Base-by-base conservation (phyloP, 2,888 invertebrate genomes). In the Acleris literana region DNA sequence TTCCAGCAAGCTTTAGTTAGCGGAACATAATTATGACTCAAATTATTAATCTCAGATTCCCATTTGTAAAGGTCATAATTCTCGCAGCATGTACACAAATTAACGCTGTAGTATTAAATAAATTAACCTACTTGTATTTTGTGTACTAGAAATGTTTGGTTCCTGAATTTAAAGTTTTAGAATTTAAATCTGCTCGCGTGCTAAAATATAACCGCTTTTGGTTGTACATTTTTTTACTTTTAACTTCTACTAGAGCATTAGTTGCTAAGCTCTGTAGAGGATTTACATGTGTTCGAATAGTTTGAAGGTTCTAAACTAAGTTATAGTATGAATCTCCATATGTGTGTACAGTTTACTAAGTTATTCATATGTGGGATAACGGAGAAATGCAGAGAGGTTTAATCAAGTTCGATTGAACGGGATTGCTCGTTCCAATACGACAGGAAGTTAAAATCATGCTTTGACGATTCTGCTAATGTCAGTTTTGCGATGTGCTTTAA, bases 1-100 rank as follows among this genome's bases (percentile, higher is more conserved):
- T 66, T 62, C 66, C 57, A 46, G 61, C 61, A 52, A 61, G 56
- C 61, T 66, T 66, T 61, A 57, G 61, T 61, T 66, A 61, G 61
- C 61, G 51, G 44, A 66, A 66, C 61, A 66, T 53, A 52, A 62
- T 66, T 66, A 57, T 62, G 46, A 48, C 33, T 61, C 22, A 56
- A 56, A 62, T 62, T 64, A 62, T 66, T 62, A 57, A 66, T 66
- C 61, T 46, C 29, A 39, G 56, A 44, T 52, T 46, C 46, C 57
- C 46, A 56, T 66, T 66, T 22, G 39, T 52, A 52, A 46, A 57
- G 25, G 17, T 33, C 33, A 46, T 65, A 55, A 51, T 56, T 55
- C 43, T 48, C 49, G 18, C 5, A 54, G 49, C 44, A 16, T 29
- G 29, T 22, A 39, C 48, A 51, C 20, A 48, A 51, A 46, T 46